Conservation (phyloP, 2,888 invertebrate genomes). For the Oscheius myriophilus region DNA sequence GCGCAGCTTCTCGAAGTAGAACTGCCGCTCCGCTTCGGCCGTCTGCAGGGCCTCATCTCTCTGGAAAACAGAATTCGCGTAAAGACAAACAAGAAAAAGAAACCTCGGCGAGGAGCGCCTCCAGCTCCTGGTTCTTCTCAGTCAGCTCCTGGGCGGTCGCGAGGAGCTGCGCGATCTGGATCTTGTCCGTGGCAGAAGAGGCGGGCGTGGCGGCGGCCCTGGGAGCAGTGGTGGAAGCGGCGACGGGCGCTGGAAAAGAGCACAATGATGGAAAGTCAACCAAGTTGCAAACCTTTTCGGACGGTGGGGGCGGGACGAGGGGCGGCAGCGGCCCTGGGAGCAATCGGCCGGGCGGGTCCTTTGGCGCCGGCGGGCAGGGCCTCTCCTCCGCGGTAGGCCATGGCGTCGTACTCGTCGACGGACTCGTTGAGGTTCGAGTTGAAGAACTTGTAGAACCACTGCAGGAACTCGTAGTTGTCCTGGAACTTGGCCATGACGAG, state of each 20-base stretch:
- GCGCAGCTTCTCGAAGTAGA: slow-evolving; percentile 97
- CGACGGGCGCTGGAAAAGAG: slow-evolving; percentile 31
- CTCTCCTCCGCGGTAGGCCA: slow-evolving; percentile 84
- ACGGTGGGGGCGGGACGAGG: background rate
- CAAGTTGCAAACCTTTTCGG: too few relatives aligned
- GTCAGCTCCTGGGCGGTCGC: background rate
- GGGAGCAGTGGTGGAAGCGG: slow-evolving; percentile 23
- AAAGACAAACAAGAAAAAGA: background rate
- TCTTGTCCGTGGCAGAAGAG: slow-evolving; percentile 79
- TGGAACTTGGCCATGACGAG: slow-evolving; percentile 99
- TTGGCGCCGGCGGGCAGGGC: slow-evolving; percentile 41
- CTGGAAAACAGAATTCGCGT: too few relatives aligned
- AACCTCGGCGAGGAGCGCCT: slow-evolving; percentile 4
- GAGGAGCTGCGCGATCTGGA: slow-evolving; percentile 79
- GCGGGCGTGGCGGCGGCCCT: slow-evolving; percentile 15
- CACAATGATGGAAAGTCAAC: too few relatives aligned
- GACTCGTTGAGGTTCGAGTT: slow-evolving; percentile 94
- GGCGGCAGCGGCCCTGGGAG: background rate
- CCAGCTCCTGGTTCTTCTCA: background rate
- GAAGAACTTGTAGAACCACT: slow-evolving; percentile 79
- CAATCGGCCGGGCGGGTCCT: slow-evolving; percentile 6
- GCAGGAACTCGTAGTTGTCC: slow-evolving; percentile 97
- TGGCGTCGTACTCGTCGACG: slow-evolving; percentile 87
- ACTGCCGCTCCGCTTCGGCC: slow-evolving; percentile 96
- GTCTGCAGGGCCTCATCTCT: slow-evolving; percentile 7